Evolutionary conservation across 2,797 vertebrate genomes (phyloP).

Genomic region (Benthosema pterotum): DNA sequence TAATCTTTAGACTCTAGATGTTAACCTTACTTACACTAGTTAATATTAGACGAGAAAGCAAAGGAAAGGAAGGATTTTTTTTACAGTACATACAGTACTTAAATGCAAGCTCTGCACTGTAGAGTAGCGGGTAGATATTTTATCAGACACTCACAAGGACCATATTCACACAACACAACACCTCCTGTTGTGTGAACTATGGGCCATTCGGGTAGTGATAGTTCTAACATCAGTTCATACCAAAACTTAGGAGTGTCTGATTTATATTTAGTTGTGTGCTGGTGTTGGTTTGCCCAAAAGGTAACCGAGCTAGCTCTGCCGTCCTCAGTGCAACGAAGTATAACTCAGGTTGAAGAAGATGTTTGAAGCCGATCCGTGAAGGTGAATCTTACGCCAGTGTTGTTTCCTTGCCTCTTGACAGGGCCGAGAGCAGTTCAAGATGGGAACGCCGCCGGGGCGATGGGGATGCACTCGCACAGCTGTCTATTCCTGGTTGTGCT

Average conservation of each 20-base stretch:
- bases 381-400: slow-evolving; percentile 22
- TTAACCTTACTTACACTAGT: slow-evolving; percentile 21
- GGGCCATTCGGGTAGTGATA: too few species aligned
- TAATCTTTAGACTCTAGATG: slow-evolving; percentile 40
- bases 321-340: too few species aligned
- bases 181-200: too few species aligned
- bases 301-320: too few species aligned
- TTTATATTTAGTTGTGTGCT: too few species aligned
- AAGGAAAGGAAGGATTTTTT: neutral
- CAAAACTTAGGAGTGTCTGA: neutral
- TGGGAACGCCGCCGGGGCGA: slow-evolving; percentile 83
- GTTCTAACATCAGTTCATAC: neutral
- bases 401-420: slow-evolving; percentile 55
- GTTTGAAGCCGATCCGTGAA: too few species aligned
- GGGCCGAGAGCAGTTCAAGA: slow-evolving; percentile 95
- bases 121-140: slow-evolving; percentile 2
- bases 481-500: slow-evolving; percentile 86
- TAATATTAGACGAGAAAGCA: too few species aligned
- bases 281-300: too few species aligned
- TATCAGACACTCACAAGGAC: neutral
- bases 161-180: too few species aligned
- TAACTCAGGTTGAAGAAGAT: too few species aligned
- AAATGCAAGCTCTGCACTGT: neutral
- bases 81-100: neutral
- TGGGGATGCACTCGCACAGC: slow-evolving; percentile 81